Evolutionary conservation across 2,113 vertebrate genomes (phyloP).

Genomic region (Lethenteron camtschaticum): DNA sequence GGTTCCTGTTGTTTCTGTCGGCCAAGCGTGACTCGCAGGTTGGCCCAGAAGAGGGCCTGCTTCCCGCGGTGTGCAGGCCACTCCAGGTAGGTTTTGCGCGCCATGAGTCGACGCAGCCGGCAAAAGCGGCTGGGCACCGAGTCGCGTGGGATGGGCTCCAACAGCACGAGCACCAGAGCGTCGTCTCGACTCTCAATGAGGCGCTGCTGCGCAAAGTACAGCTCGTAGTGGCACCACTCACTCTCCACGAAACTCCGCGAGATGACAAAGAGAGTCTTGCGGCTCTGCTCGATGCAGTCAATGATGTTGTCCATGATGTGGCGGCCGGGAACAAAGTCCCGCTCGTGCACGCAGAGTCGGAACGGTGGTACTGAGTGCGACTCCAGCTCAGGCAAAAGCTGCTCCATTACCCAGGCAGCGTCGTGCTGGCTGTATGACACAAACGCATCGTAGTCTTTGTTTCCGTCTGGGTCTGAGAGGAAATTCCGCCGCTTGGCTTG

Average conservation of each 20-base stretch:
- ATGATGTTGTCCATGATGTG: conserved; percentile 70
- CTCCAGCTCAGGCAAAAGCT: conserved; percentile 52
- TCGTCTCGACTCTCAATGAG: conserved; percentile 48
- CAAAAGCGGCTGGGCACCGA: conserved; percentile 57
- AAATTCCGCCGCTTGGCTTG: conserved; percentile 40
- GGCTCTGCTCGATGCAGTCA: conserved; percentile 49
- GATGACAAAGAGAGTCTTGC: conserved; percentile 45
- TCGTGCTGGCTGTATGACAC: conserved; percentile 70
- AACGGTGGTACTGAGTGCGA: conserved; percentile 19
- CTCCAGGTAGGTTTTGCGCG: conserved; percentile 62
- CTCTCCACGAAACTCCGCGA: conserved; percentile 57
- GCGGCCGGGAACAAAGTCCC: conserved; percentile 56
- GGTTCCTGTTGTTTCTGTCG: conserved; percentile 8
- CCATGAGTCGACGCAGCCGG: conserved; percentile 54
- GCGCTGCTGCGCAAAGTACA: conserved; percentile 70
- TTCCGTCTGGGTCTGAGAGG: conserved; percentile 5
- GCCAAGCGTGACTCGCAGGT: conserved; percentile 30
- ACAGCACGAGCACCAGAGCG: conserved; percentile 32
- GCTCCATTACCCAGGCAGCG: conserved; percentile 50
- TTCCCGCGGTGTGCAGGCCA: conserved; percentile 34
- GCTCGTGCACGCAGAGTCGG: conserved; percentile 50
- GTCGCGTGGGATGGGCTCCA: conserved; percentile 45
- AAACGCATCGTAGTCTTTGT: conserved; percentile 41
- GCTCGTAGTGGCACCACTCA: conserved; percentile 78
- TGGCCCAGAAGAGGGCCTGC: conserved; percentile 37